A percentile compares a stretch with the other conserved stretches of the same genome.
These are phyloP conservation scores for Colistium nudipinnis DNA, from an alignment of 2,113 vertebrate genomes.

Conservation along the genomic window DNA sequence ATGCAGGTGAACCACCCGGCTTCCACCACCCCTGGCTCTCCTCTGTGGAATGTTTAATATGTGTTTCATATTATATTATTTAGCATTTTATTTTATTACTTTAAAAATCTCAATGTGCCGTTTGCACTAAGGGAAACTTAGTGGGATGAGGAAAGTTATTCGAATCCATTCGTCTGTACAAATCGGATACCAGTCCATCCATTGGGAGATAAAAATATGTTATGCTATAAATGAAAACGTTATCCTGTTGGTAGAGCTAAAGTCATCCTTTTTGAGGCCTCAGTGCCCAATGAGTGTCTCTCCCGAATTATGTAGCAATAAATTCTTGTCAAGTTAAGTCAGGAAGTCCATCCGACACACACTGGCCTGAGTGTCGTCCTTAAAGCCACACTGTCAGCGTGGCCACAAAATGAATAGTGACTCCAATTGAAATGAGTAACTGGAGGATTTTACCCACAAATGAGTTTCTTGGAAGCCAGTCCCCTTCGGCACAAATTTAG, in stretches of 20 bases:
- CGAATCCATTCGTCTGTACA: not conserved
- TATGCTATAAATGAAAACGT: not conserved
- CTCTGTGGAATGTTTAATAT: slow-evolving; percentile 18
- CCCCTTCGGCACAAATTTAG: not conserved
- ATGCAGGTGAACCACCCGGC: not conserved
- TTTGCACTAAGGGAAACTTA: not conserved
- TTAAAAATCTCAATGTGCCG: too few relatives aligned
- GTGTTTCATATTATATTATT: too few relatives aligned
- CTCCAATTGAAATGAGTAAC: not conserved
- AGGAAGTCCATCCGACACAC: too few relatives aligned
- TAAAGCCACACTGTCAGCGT: not conserved
- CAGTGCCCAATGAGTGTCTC: too few relatives aligned
- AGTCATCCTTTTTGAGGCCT: too few relatives aligned
- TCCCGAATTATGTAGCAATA: too few relatives aligned
- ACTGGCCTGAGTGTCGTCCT: not conserved
- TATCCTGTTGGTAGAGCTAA: not conserved
- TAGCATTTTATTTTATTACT: too few relatives aligned
- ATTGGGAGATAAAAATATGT: not conserved
- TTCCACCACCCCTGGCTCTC: not conserved
- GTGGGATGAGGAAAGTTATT: not conserved
- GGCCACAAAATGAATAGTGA: not conserved
- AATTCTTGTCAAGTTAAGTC: too few relatives aligned
- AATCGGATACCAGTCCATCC: not conserved
- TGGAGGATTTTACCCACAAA: not conserved
- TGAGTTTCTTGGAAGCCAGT: not conserved